Evolutionary conservation across 2,797 vertebrate genomes (phyloP).

Genomic region (Moxostoma hubbsi): DNA sequence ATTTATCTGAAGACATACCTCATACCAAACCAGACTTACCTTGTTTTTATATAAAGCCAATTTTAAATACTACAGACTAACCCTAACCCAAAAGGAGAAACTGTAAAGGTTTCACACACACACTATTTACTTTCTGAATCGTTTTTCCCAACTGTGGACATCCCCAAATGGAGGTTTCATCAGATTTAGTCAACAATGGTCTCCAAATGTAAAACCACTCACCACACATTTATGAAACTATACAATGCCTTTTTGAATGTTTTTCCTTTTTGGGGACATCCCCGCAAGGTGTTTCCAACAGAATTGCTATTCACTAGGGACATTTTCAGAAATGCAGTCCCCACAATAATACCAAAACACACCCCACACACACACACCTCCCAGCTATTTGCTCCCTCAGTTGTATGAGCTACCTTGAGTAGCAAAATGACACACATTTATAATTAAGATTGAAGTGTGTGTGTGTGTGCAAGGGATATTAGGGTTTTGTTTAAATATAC

Average conservation of each 20-base stretch:
- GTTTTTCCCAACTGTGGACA: no score
- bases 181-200: background rate
- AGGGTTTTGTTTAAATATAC: constrained; percentile 35
- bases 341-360: constrained; percentile 2
- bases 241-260: constrained; percentile 3
- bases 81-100: no score
- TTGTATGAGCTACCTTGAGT: background rate
- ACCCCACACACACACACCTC: constrained; percentile 12
- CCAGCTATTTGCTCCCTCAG: background rate
- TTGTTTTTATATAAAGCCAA: no score
- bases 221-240: background rate
- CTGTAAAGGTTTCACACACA: no score
- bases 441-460: no score
- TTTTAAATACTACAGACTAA: no score
- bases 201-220: no score
- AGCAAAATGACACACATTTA: background rate
- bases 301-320: constrained; percentile 22
- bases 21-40: no score
- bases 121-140: no score
- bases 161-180: no score
- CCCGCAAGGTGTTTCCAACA: constrained; percentile 1
- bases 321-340: constrained; percentile 5
- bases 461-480: constrained; percentile 30
- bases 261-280: constrained; percentile 1
- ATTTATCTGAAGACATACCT: no score